phyloP scores from a whole-genome alignment of 2,113 vertebrate genomes.

The Hippocampus abdominalis region DNA sequence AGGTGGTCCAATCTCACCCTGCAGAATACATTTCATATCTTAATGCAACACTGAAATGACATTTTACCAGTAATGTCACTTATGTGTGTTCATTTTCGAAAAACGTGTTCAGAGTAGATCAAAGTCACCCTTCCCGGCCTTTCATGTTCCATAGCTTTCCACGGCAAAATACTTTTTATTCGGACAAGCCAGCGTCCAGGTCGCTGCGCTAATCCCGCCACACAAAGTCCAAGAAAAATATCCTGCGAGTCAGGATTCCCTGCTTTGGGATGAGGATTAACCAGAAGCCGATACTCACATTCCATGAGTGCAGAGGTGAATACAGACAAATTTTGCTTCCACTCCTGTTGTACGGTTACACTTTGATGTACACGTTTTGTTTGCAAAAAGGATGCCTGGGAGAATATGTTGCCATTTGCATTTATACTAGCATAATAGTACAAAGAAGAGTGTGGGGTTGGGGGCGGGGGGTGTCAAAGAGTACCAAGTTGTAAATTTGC shows the following conservation, averaged over 20 bases:
- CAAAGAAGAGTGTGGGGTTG: background rate
- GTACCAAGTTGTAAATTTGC: background rate
- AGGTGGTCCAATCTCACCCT: constrained; percentile 53
- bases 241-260: constrained; percentile 69
- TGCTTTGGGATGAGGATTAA: constrained; percentile 67
- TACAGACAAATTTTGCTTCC: constrained; percentile 33
- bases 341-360: constrained; percentile 35
- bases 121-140: constrained; percentile 24
- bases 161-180: constrained; percentile 41
- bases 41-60: background rate
- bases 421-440: background rate
- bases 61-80: background rate
- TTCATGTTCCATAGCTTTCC: constrained; percentile 46
- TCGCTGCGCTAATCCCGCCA: constrained; percentile 61
- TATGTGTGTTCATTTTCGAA: background rate
- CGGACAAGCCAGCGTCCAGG: constrained; percentile 39
- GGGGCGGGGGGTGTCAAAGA: background rate
- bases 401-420: background rate
- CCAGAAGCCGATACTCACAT: constrained; percentile 73
- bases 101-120: constrained; percentile 16
- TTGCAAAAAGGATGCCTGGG: background rate
- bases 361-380: constrained; percentile 18
- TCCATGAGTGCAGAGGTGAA: constrained; percentile 72
- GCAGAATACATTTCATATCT: constrained; percentile 19
- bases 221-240: constrained; percentile 74